phyloP scores from a whole-genome alignment of 2,113 vertebrate species.

The Peromyscus polionotus region DNA sequence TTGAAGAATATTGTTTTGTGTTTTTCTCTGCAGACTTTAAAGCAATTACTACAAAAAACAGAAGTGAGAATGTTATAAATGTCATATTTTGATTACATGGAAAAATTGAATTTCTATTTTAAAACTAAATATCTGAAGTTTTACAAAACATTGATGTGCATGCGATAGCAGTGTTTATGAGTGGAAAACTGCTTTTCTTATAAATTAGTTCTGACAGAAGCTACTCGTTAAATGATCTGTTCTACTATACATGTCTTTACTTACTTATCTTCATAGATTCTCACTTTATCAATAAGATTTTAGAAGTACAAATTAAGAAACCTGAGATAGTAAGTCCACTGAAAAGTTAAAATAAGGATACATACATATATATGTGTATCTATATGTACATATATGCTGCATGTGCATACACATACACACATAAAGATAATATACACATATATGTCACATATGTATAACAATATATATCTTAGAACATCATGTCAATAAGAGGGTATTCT shows the following conservation, averaged over 20 bases:
- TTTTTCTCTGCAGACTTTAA: slow-evolving; percentile 24
- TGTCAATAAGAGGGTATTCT: not conserved
- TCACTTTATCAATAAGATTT: slow-evolving; percentile 13
- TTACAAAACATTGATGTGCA: slow-evolving; percentile 41
- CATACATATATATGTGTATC: not conserved
- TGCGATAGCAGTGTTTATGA: not conserved
- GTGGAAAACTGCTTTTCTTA: slow-evolving; percentile 29
- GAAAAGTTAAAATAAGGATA: slow-evolving; percentile 42
- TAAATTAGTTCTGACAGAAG: slow-evolving; percentile 9
- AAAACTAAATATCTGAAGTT: slow-evolving; percentile 52
- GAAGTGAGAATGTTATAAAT: not conserved
- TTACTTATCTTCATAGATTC: slow-evolving; percentile 20
- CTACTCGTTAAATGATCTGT: not conserved
- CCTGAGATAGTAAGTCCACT: not conserved
- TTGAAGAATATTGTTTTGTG: slow-evolving; percentile 19
- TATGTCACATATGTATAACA: not conserved
- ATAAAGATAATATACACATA: not conserved
- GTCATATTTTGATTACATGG: slow-evolving; percentile 52
- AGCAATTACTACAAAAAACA: slow-evolving; percentile 44
- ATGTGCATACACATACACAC: not conserved
- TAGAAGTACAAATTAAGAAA: slow-evolving; percentile 38
- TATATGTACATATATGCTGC: not conserved
- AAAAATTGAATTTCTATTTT: slow-evolving; percentile 46
- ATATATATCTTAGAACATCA: not conserved
- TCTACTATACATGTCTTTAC: not conserved